phyloP scores from a whole-genome alignment of 2,797 vertebrate genomes.

The Mormyrus hasselquistii region DNA sequence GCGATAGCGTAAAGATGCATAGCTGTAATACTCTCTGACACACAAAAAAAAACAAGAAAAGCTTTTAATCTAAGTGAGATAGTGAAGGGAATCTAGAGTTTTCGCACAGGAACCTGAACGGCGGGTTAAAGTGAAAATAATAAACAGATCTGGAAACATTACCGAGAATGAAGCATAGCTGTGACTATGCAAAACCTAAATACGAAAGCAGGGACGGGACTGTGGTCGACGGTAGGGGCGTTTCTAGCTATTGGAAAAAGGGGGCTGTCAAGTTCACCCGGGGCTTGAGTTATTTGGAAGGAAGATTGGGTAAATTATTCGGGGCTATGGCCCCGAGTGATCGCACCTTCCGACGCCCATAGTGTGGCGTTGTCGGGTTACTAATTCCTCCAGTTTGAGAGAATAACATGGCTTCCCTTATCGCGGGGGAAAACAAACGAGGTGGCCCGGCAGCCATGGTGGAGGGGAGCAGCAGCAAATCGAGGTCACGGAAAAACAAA shows the following conservation, averaged over 20 bases:
- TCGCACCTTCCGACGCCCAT: background rate
- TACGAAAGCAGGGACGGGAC: background rate
- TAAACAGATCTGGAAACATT: background rate
- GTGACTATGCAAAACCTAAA: background rate
- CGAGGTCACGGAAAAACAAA: background rate
- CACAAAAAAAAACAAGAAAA: background rate
- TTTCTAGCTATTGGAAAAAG: background rate
- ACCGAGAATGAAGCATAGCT: background rate
- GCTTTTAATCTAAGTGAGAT: background rate
- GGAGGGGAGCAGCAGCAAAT: background rate
- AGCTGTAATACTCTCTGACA: background rate
- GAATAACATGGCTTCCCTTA: background rate
- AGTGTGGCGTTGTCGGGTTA: background rate
- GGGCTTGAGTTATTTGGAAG: background rate
- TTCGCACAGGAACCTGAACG: background rate
- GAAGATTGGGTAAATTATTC: background rate
- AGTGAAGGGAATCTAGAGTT: background rate
- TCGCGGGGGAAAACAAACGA: background rate
- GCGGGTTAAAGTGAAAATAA: background rate
- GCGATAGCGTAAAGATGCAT: background rate
- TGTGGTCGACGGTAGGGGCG: background rate
- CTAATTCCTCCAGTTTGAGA: background rate
- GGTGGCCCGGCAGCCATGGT: background rate
- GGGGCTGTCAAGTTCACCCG: background rate
- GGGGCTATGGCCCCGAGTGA: too few species aligned